Evolutionary conservation across 2,888 invertebrate genomes (phyloP), one percentile per base, ranked within the genome.

Genomic region (Acrobeloides nanus): DNA sequence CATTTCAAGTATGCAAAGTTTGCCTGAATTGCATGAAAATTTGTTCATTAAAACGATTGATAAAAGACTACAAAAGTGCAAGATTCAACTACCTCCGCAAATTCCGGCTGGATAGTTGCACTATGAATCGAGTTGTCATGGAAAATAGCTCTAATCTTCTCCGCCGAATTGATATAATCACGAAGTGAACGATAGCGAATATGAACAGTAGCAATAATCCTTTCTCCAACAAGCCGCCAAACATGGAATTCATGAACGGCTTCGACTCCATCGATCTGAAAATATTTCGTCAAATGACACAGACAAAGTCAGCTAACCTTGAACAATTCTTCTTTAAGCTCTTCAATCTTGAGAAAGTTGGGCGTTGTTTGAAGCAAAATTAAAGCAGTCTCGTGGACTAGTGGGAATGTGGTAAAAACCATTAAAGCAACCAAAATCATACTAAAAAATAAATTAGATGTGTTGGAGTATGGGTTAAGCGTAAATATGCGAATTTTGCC

Each of bases 291-390:
- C 31, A 24, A 1, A 25, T 27, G 21, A 15, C 31, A 27, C 35
- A 44, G 10, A 45, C 12, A 27, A 33, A n/a, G n/a, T 35, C 21
- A 20, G 31, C 38, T 20, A 10, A 66, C 68, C 46, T 66, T 56
- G 2, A 46, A 53, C 18, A 73, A 49, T 33, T 66, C 53, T 8
- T 46, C 29, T 34, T 64, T 61, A 4, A 74, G 35, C 12, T 71
- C 68, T n/a, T 74, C 69, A 15, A 79, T 74, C 79, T 89, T 86
- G 73, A 95, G 89, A 76, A 93, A 92, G 15, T 89, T 89, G 40
- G 97, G 97, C 50, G 93, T 92, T n/a, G 93, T 92, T 79, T 97
- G 95, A 39, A 97, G 80, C 51, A 95, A 79, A 72, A 95, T 93
- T 56, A 90, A 80, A 3, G 92, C 90, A 0, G 93, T 92, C 76